Evolutionary conservation across 2,888 invertebrate species (phyloP).

Genomic region (Acanthoscelides obtectus): DNA sequence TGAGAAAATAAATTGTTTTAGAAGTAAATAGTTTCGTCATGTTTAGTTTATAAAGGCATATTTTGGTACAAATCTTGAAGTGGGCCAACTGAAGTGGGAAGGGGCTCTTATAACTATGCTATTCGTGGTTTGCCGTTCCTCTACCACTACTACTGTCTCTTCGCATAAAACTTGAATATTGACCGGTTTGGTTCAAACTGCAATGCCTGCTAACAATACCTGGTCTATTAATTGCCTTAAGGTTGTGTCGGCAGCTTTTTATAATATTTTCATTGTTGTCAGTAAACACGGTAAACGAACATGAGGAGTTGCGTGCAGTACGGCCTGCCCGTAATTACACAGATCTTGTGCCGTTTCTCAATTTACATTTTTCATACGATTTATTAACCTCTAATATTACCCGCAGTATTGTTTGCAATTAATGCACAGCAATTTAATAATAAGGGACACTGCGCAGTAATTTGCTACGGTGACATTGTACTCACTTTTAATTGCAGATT

Average conservation of each 20-base stretch:
- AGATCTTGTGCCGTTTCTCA: constrained; percentile 3
- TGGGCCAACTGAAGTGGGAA: no score
- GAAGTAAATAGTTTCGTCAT: no score
- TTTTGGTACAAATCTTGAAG: no score
- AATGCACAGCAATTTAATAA: background rate
- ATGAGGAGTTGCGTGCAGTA: background rate
- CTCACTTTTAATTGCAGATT: background rate
- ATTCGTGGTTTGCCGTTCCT: no score
- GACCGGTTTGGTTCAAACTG: no score
- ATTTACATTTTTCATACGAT: background rate
- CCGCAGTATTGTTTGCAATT: background rate
- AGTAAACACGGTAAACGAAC: background rate
- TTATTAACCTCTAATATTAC: background rate
- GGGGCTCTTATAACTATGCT: no score
- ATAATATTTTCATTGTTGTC: constrained; percentile 3
- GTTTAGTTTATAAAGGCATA: no score
- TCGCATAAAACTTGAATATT: no score
- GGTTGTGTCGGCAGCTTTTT: background rate
- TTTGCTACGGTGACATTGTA: background rate
- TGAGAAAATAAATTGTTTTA: no score
- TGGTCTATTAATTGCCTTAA: background rate
- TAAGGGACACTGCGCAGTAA: background rate
- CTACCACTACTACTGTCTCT: no score
- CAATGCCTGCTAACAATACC: no score
- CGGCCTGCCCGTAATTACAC: background rate